Percentiles rank a stretch among this genome's conserved stretches.
phyloP scores from a whole-genome alignment of 1,140 invertebrate species.

The Carposina sasakii region DNA sequence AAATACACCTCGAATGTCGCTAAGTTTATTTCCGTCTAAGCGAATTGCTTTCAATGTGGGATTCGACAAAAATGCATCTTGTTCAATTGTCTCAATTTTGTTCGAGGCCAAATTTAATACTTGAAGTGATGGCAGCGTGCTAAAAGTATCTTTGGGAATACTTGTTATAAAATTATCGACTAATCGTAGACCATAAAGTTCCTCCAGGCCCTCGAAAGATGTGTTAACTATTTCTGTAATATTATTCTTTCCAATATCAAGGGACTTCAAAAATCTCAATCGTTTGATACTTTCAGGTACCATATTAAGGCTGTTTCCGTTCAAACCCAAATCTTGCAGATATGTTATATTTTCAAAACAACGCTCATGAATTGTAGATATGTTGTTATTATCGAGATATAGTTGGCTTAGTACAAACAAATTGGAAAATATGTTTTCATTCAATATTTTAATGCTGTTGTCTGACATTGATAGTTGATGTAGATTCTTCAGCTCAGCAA shows the following conservation, averaged over 20 bases:
- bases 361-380: conserved; percentile 78
- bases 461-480: conserved; percentile 83
- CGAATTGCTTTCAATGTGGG: conserved; percentile 78
- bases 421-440: conserved; percentile 81
- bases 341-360: conserved; percentile 86
- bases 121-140: conserved; percentile 77
- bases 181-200: conserved; percentile 76
- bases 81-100: conserved; percentile 77
- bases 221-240: conserved; percentile 75
- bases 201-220: conserved; percentile 77
- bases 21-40: conserved; percentile 79
- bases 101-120: conserved; percentile 82
- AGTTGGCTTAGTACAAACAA: conserved; percentile 83
- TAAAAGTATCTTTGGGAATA: conserved; percentile 79
- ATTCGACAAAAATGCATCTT: conserved; percentile 78
- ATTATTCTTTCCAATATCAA: conserved; percentile 86
- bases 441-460: conserved; percentile 80
- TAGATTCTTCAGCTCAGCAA: conserved; percentile 82
- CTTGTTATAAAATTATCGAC: conserved; percentile 79
- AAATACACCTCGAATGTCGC: conserved; percentile 79
- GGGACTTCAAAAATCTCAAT: conserved; percentile 80
- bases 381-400: conserved; percentile 82
- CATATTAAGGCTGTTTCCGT: conserved; percentile 80
- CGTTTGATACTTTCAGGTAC: conserved; percentile 81
- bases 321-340: conserved; percentile 85